Conservation (phyloP, 2,888 invertebrate genomes). For the Dryomyza anilis region DNA sequence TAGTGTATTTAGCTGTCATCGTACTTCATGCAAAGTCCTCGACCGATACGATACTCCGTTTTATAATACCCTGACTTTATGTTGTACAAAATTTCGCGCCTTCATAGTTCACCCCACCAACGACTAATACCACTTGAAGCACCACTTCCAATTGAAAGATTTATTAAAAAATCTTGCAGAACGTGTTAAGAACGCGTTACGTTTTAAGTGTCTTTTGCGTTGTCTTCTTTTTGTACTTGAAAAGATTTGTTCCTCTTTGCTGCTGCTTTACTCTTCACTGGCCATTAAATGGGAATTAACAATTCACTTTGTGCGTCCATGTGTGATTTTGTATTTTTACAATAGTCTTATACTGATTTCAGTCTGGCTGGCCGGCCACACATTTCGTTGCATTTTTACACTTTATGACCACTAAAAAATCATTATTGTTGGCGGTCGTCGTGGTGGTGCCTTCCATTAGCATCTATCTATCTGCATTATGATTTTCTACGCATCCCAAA, state of each 20-base stretch:
- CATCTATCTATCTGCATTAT: background rate
- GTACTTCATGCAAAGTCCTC: too few relatives aligned
- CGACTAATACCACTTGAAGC: constrained; percentile 5
- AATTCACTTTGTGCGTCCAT: constrained; percentile 17
- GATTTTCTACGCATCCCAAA: constrained; percentile 15
- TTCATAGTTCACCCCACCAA: too few relatives aligned
- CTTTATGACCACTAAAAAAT: constrained; percentile 23
- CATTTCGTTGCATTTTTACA: constrained; percentile 3
- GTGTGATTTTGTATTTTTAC: background rate
- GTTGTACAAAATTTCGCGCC: too few relatives aligned
- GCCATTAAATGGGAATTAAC: constrained; percentile 22
- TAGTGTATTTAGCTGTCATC: too few relatives aligned
- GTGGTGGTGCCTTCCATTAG: constrained; percentile 16
- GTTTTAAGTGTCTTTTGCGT: constrained; percentile 1
- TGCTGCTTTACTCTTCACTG: background rate
- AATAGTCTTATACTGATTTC: too few relatives aligned
- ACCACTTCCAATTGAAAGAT: constrained; percentile 20
- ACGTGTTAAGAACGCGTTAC: constrained; percentile 20
- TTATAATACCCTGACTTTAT: too few relatives aligned
- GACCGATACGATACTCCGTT: too few relatives aligned
- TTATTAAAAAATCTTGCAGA: constrained; percentile 17
- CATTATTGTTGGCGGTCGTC: too few relatives aligned
- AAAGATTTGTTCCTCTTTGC: background rate
- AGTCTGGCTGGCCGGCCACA: background rate
- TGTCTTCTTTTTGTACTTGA: too few relatives aligned